phyloP scores from a whole-genome alignment of 2,113 vertebrate species.

The Pachycephala philippinensis region DNA sequence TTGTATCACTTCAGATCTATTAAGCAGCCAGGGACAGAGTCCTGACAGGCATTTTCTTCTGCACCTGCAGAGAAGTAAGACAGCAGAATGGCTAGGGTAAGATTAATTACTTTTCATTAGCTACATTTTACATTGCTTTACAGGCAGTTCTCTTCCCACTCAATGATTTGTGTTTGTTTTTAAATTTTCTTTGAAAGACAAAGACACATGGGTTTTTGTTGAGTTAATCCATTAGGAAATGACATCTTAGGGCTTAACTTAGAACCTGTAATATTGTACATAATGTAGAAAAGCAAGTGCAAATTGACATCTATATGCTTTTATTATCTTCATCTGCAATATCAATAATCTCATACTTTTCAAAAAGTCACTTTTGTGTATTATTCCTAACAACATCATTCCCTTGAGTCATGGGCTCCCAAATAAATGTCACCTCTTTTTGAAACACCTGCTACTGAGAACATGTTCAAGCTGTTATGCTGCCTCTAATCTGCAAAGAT shows the following conservation, averaged over 20 bases:
- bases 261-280: background rate
- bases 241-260: background rate
- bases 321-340: background rate
- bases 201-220: background rate
- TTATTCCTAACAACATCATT: background rate
- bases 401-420: background rate
- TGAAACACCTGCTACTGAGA: background rate
- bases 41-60: background rate
- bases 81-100: background rate
- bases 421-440: slow-evolving; percentile 7
- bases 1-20: background rate
- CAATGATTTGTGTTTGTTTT: background rate
- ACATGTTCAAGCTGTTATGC: background rate
- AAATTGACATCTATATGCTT: background rate
- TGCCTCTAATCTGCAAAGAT: background rate
- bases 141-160: background rate
- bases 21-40: background rate
- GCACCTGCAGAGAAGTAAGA: background rate
- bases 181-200: background rate
- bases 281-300: background rate
- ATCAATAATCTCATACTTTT: background rate
- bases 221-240: background rate
- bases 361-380: background rate
- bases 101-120: background rate
- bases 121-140: background rate